Evolutionary conservation across 2,888 invertebrate genomes (phyloP), one percentile per base, ranked within the genome.

Genomic region (Andricus curvator): DNA sequence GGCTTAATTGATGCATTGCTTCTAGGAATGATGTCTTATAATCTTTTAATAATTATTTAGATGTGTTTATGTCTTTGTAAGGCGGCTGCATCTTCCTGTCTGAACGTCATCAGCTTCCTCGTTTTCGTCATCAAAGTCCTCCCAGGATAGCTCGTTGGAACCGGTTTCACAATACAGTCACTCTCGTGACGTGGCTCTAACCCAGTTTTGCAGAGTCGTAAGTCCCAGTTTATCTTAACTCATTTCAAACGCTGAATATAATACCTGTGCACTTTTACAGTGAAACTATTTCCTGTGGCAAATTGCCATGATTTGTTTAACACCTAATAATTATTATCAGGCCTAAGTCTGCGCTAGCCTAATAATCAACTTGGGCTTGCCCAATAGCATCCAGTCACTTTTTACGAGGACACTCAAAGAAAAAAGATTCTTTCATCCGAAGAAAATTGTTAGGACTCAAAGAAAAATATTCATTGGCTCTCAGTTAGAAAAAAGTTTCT

Each of bases 141-240:
- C 84, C 67, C 83, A 85, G 84, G 84, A 85, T 82, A 78, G 81
- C 83, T 80, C 80, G 81, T 78, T 80, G 83, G 83, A 86, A 86
- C 85, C 83, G 85, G 84, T 86, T 86, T 86, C 82, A 84, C 85
- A 85, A 85, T 81, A 37, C 37, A 83, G 80, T 74, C 80, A 77
- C 81, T 80, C 81, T 77, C 83, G 82, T 82, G 82, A 85, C 81
- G 81, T 81, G 82, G 77, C 82, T 33, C 25, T 56, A 51, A 74
- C 70, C 51, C 70, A 74, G 51, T 51, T 74, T 74, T 51, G 48
- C 70, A 48, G 29, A 74, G 70, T 51, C 33, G 29, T 74, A 74
- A 74, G 70, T 74, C 51, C 70, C 33, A 74, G 33, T 29, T 29
- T 74, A 29, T 51, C 70, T 74, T 51, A 48, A 51, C 70, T 48